Conservation (phyloP, 2,797 vertebrate genomes). For the Thamnophis elegans region DNA sequence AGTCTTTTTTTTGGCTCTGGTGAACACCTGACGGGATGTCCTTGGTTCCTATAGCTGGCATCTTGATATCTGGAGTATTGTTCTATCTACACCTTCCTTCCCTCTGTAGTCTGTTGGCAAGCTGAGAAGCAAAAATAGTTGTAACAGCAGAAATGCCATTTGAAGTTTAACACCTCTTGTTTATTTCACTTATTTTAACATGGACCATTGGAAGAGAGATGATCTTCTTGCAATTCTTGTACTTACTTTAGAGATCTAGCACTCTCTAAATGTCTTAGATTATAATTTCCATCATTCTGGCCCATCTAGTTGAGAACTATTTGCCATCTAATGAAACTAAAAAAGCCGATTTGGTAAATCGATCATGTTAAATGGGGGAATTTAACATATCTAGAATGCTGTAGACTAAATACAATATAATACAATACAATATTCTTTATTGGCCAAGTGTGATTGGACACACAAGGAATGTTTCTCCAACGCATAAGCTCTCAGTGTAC, state of each 20-base stretch:
- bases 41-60: too few species aligned
- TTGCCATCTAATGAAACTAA: neutral
- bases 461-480: too few species aligned
- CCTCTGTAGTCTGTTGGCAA: too few species aligned
- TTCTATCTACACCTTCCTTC: too few species aligned
- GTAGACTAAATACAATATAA: neutral
- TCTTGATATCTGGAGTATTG: too few species aligned
- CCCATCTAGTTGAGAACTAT: neutral
- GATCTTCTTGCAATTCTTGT: neutral
- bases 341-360: neutral
- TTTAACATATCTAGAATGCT: neutral
- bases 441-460: too few species aligned
- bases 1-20: too few species aligned
- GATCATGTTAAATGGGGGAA: neutral
- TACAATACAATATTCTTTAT: too few species aligned
- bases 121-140: too few species aligned
- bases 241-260: neutral
- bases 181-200: neutral
- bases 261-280: neutral
- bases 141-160: too few species aligned
- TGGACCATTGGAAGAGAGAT: neutral
- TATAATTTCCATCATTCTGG: neutral
- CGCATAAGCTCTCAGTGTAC: too few species aligned
- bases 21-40: too few species aligned
- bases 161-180: neutral